A percentile compares a stretch with the other conserved stretches of the same genome.
These are phyloP conservation scores for Sebastes schlegelii DNA, from an alignment of 2,113 vertebrate species.

Conservation along the genomic window DNA sequence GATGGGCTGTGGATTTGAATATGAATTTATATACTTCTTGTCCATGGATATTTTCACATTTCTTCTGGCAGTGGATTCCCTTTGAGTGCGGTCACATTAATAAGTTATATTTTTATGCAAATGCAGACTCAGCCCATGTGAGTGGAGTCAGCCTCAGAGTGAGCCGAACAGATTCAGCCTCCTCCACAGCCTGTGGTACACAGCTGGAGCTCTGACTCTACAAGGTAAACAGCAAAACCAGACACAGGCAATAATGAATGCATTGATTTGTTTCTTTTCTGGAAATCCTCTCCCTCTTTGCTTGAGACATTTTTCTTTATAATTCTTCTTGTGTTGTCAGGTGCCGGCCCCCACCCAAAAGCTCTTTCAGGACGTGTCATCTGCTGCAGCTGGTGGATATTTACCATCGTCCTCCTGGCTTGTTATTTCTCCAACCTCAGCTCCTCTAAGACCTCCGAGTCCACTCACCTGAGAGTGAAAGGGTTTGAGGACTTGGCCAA, in stretches of 20 bases:
- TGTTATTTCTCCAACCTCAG: constrained; percentile 90
- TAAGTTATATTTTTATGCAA: constrained; percentile 2
- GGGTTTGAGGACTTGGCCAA: constrained; percentile 90
- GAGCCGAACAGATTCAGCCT: constrained; percentile 87
- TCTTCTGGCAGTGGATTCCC: constrained; percentile 5
- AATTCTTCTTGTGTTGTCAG: constrained; percentile 68
- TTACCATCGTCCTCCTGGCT: constrained; percentile 86
- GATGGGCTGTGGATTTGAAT: constrained; percentile 1
- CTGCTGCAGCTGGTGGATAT: constrained; percentile 90
- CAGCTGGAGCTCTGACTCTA: constrained; percentile 87
- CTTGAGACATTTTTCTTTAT: neutral
- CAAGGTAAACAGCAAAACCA: constrained; percentile 83
- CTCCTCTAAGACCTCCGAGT: constrained; percentile 78
- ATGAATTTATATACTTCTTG: neutral
- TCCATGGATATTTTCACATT: neutral
- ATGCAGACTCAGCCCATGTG: constrained; percentile 89
- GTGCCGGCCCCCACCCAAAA: constrained; percentile 87
- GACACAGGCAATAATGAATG: neutral
- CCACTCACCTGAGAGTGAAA: constrained; percentile 82
- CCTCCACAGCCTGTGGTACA: constrained; percentile 90
- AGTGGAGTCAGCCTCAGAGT: constrained; percentile 88
- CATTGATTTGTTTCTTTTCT: neutral
- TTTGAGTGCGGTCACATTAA: constrained; percentile 12
- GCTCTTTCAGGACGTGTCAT: constrained; percentile 86
- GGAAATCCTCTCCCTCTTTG: neutral